Evolutionary conservation across 2,113 vertebrate species (phyloP), one percentile per base, ranked within the genome.

Genomic region (Forbesichthys papilliferus): DNA sequence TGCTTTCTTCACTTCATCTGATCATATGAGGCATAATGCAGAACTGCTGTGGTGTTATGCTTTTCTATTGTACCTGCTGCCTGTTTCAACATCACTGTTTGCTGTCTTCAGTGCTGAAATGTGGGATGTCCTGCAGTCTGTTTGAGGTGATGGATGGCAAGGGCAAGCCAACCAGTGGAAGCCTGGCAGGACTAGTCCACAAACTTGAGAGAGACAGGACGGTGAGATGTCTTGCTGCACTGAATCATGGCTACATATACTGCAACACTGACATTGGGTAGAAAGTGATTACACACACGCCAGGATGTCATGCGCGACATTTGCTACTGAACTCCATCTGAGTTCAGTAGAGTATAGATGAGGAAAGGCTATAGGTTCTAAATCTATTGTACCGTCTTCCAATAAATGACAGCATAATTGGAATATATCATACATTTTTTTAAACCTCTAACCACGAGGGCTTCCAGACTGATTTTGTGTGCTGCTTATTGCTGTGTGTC

Each of bases 191-290:
- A 64, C 93, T 99, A 69, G 87, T 98, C 71, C 93, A 95, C 74
- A 97, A 95, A 82, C 91, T 99, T 82, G 96, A 98, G 85, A 94
- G 90, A 77, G 97, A 99, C 68, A 94, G 94, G 80, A 93, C 97
- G 90, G 97, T 98, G 86, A 96, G 92, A 12, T 11, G 52, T 46
- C 59, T 11, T 61, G 36, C 13, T 52, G 49, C 13, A 52, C 16
- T 53, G 33, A 6, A 7, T n/a, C 3, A 54, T n/a, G 13, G 2
- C n/a, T 54, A 51, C 49, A 9, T 12, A 9, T 12, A 51, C 13
- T 52, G 13, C 49, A 52, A 11, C 49, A 52, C 11, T 52, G 49
- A 52, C 9, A 52, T 3, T 1, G 11, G 49, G 49, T 52, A 11
- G 9, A 52, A 14, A 14, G 49, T 12, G 9, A 52, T 14, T 54